These are phyloP conservation scores for Hyaena hyaena DNA, from an alignment of 2,113 vertebrate species.

Conservation along the genomic window DNA sequence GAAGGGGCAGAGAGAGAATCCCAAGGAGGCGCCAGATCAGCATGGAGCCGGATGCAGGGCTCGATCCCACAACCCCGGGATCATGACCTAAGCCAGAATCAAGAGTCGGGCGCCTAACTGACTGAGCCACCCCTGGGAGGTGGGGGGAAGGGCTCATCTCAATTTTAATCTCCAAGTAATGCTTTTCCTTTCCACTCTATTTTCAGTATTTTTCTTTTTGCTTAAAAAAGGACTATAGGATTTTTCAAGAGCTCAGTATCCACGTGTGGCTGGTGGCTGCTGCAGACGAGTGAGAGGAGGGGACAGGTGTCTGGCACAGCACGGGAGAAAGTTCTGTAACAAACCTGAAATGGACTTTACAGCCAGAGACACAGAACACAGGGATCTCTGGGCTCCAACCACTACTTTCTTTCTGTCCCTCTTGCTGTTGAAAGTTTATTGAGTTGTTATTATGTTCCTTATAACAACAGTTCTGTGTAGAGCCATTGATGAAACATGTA, in stretches of 20 bases:
- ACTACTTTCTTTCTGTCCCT: rapidly evolving
- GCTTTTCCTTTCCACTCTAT: not conserved
- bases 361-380: rapidly evolving
- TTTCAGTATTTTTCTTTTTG: not conserved
- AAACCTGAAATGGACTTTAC: not conserved
- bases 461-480: rapidly evolving
- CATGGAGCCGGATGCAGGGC: too few species aligned
- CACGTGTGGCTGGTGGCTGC: rapidly evolving
- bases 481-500: too few species aligned
- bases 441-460: rapidly evolving
- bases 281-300: rapidly evolving
- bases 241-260: not conserved
- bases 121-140: too few species aligned
- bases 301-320: rapidly evolving
- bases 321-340: too few species aligned
- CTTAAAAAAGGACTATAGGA: not conserved
- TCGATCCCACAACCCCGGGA: too few species aligned
- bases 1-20: too few species aligned
- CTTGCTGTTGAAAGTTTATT: not conserved
- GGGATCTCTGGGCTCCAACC: too few species aligned
- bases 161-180: not conserved
- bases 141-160: too few species aligned
- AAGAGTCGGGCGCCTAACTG: too few species aligned
- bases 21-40: too few species aligned
- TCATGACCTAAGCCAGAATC: too few species aligned